Conservation (phyloP, 2,888 invertebrate genomes). For the Dynastes tityus region DNA sequence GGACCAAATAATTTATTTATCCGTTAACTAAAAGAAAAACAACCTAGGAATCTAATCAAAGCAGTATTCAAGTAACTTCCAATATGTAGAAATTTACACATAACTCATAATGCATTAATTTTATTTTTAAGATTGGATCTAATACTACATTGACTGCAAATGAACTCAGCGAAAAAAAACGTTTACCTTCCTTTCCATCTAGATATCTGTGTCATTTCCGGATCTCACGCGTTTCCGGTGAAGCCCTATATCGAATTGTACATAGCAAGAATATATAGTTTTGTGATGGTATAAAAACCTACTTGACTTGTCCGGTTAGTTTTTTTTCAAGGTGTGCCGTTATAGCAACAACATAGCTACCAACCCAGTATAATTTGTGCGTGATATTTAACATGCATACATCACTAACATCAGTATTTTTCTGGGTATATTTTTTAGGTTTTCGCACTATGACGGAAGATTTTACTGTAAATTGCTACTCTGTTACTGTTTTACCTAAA, state of each 20-base stretch:
- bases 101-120: background rate
- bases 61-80: too few relatives aligned
- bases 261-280: background rate
- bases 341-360: background rate
- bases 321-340: slow-evolving; percentile 15
- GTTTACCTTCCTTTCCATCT: slow-evolving; percentile 29
- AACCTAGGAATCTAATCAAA: too few relatives aligned
- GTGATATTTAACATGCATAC: too few relatives aligned
- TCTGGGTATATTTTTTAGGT: too few relatives aligned
- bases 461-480: too few relatives aligned
- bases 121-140: background rate
- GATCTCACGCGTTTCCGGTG: slow-evolving; percentile 44
- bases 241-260: slow-evolving; percentile 13
- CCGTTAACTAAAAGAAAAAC: too few relatives aligned
- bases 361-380: too few relatives aligned
- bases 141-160: slow-evolving; percentile 8
- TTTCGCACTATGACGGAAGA: too few relatives aligned
- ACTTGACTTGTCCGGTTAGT: slow-evolving; percentile 3
- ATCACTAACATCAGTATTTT: too few relatives aligned
- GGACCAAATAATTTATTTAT: too few relatives aligned
- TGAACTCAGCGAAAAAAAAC: background rate
- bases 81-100: too few relatives aligned
- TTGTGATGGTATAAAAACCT: background rate
- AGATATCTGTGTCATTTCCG: slow-evolving; percentile 47
- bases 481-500: too few relatives aligned